Conservation (phyloP, 2,888 invertebrate genomes). For the Elegia similella region DNA sequence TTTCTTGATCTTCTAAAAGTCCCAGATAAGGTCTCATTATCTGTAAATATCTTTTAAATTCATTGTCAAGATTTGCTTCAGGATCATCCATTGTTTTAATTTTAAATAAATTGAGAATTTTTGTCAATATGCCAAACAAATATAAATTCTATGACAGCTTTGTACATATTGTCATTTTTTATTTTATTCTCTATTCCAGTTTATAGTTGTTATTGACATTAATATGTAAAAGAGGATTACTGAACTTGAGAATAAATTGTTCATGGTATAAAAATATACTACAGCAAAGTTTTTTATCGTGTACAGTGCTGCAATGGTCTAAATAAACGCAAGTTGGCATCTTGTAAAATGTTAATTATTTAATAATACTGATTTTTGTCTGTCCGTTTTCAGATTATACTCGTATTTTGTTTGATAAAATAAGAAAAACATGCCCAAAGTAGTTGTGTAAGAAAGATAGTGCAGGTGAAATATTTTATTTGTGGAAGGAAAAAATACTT, state of each 20-base stretch:
- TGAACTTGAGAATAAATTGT: background rate
- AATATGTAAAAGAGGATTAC: background rate
- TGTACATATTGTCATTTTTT: background rate
- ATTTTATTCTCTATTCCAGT: background rate
- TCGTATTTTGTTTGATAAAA: too few relatives aligned
- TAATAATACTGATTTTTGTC: too few relatives aligned
- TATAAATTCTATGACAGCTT: background rate
- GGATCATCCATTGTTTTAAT: conserved; percentile 48
- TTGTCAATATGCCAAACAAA: conserved; percentile 6
- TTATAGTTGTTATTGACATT: background rate
- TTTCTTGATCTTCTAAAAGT: conserved; percentile 50
- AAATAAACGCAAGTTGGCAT: too few relatives aligned
- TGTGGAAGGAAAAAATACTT: too few relatives aligned
- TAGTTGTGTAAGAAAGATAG: too few relatives aligned
- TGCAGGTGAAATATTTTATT: too few relatives aligned
- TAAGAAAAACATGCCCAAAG: too few relatives aligned
- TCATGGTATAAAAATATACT: too few relatives aligned
- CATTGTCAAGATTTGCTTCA: conserved; percentile 51
- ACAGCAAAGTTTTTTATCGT: too few relatives aligned
- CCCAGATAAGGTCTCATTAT: conserved; percentile 59
- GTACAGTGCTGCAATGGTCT: too few relatives aligned
- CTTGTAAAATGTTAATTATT: too few relatives aligned
- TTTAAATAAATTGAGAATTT: conserved; percentile 9
- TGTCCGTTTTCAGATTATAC: too few relatives aligned
- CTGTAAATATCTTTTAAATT: conserved; percentile 65